These are phyloP conservation scores for Ictalurus furcatus DNA, from an alignment of 2,113 vertebrate genomes.

Conservation along the genomic window DNA sequence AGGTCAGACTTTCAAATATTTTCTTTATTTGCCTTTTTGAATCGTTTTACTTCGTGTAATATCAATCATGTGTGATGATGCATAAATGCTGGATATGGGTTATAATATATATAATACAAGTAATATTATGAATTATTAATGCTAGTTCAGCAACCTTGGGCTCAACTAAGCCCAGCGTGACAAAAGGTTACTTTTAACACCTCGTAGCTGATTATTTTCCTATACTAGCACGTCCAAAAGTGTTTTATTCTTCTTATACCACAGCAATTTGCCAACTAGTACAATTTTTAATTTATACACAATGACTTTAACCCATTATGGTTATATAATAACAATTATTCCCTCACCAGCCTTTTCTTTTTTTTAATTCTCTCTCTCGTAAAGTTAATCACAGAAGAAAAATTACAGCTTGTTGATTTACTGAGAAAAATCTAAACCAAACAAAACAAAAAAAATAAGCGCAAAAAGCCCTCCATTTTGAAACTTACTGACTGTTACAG, in stretches of 20 bases:
- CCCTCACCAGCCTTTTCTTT: too few species aligned
- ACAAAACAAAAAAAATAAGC: too few species aligned
- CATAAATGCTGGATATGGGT: background rate
- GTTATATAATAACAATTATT: background rate
- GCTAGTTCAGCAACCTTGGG: background rate
- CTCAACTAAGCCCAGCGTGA: too few species aligned
- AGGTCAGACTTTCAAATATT: slow-evolving; percentile 31
- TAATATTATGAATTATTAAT: background rate
- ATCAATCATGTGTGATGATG: too few species aligned
- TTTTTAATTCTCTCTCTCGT: too few species aligned
- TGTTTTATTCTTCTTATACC: background rate
- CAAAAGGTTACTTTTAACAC: background rate
- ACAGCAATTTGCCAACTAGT: background rate
- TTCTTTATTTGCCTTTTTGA: background rate
- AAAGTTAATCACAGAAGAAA: too few species aligned
- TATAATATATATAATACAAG: background rate
- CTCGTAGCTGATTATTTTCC: background rate
- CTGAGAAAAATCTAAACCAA: too few species aligned
- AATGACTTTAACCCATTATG: background rate
- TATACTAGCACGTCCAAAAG: background rate
- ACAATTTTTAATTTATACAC: background rate
- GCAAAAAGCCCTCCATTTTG: background rate
- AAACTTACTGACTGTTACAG: background rate
- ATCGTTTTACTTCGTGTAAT: background rate
- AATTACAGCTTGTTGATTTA: too few species aligned